phyloP scores from a whole-genome alignment of 2,888 invertebrate species.

The Hanleya hanleyi region DNA sequence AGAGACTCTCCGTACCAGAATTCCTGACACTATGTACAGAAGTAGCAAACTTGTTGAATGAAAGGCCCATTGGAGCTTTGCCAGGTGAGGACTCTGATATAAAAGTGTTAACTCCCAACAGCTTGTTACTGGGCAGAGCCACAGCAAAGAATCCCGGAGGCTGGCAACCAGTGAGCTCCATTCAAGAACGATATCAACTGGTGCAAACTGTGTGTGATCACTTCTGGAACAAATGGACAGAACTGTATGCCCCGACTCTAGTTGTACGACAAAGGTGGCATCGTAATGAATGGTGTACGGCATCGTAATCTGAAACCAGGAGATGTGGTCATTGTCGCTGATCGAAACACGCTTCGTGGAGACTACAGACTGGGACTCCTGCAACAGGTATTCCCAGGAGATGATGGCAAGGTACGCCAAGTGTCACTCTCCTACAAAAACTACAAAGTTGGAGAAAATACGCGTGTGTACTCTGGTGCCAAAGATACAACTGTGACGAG shows the following conservation, averaged over 20 bases:
- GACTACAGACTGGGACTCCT: background rate
- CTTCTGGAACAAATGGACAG: background rate
- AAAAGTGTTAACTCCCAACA: constrained; percentile 5
- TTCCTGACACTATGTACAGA: constrained; percentile 4
- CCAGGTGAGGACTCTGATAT: background rate
- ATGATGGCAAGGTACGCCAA: background rate
- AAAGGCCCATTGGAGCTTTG: constrained; percentile 9
- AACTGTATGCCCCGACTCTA: background rate
- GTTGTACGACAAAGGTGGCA: background rate
- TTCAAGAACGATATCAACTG: background rate
- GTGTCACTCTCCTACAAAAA: constrained; percentile 5
- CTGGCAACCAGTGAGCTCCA: constrained; percentile 1
- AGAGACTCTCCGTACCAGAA: constrained; percentile 6
- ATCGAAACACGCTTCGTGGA: background rate
- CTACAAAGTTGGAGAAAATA: constrained; percentile 10
- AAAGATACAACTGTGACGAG: background rate
- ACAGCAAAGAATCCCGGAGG: constrained; percentile 5
- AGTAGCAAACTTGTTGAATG: constrained; percentile 8
- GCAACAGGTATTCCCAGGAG: background rate
- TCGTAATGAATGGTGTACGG: too few relatives aligned
- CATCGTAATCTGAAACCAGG: background rate
- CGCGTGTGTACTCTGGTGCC: background rate
- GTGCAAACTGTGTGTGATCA: too few relatives aligned
- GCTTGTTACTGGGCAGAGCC: constrained; percentile 1
- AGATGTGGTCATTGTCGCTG: constrained; percentile 7